Percentiles rank a stretch among this genome's conserved stretches.
These are phyloP conservation scores for Blastobasis adustella DNA, from an alignment of 2,888 invertebrate species.

Conservation along the genomic window DNA sequence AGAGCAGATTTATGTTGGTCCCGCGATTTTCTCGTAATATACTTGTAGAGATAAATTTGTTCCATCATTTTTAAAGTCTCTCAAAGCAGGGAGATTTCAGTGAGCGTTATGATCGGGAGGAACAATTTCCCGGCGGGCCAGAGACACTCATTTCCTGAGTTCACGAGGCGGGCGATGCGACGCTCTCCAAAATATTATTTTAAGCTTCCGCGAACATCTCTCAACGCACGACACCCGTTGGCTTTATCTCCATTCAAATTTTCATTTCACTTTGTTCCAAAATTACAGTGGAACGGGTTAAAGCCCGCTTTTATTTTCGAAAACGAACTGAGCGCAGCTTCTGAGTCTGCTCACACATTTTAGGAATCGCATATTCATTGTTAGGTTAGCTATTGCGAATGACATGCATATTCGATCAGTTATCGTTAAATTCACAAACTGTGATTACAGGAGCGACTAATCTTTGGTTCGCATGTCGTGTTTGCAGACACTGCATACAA, in stretches of 20 bases:
- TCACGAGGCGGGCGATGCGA: conserved; percentile 44
- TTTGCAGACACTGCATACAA: too few species aligned
- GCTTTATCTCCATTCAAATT: conserved; percentile 43
- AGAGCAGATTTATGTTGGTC: conserved; percentile 17
- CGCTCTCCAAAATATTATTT: conserved; percentile 65
- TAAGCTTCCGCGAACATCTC: conserved; percentile 61
- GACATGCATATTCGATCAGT: too few species aligned
- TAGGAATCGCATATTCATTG: too few species aligned
- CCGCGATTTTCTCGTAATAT: conserved; percentile 43
- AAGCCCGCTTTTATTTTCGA: conserved; percentile 8
- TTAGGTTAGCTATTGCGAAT: too few species aligned
- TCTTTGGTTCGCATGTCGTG: too few species aligned
- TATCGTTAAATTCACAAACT: too few species aligned
- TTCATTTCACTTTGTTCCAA: conserved; percentile 24
- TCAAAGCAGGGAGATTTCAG: conserved; percentile 55
- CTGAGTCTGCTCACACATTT: too few species aligned
- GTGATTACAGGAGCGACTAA: too few species aligned
- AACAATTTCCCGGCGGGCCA: conserved; percentile 69
- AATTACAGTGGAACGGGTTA: conserved; percentile 13
- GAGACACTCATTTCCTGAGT: conserved; percentile 68
- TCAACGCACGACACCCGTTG: conserved; percentile 46
- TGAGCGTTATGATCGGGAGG: conserved; percentile 65
- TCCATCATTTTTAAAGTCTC: conserved; percentile 58
- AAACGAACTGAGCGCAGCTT: conserved; percentile 4
- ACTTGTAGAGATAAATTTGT: conserved; percentile 54